A percentile compares a stretch with the other conserved stretches of the same genome.
Evolutionary conservation across 2,797 vertebrate genomes (phyloP).

Genomic region (Acanthurus leucopareius): DNA sequence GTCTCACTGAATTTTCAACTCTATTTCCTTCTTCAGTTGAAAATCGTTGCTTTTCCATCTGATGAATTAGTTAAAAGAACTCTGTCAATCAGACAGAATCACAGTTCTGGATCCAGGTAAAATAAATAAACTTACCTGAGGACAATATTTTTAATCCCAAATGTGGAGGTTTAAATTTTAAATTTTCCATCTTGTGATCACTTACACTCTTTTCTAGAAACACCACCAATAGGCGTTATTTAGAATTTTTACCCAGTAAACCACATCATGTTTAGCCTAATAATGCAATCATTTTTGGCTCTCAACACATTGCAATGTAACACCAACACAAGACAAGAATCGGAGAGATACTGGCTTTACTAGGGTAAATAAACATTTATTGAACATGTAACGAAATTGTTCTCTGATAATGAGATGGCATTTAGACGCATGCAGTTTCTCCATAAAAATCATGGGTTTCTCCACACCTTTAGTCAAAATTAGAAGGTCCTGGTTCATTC

Average conservation of each 20-base stretch:
- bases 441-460: neutral
- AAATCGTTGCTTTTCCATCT: no score
- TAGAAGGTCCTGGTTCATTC: conserved; percentile 49
- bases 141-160: no score
- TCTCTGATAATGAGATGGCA: conserved; percentile 40
- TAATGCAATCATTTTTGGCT: neutral
- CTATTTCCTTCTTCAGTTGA: no score
- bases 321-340: conserved; percentile 1
- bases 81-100: no score
- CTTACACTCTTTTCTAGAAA: neutral
- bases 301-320: neutral
- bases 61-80: no score
- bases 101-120: no score
- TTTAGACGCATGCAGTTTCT: conserved; percentile 19
- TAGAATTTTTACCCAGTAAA: neutral
- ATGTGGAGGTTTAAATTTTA: no score
- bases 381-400: conserved; percentile 45
- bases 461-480: conserved; percentile 21
- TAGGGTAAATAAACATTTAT: conserved; percentile 73
- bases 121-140: no score
- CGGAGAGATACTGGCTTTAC: neutral
- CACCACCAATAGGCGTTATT: neutral
- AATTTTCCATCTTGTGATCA: neutral
- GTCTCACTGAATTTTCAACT: no score
- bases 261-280: neutral